Base-by-base conservation (phyloP, 2,113 vertebrate genomes). In the Callipepla californica region DNA sequence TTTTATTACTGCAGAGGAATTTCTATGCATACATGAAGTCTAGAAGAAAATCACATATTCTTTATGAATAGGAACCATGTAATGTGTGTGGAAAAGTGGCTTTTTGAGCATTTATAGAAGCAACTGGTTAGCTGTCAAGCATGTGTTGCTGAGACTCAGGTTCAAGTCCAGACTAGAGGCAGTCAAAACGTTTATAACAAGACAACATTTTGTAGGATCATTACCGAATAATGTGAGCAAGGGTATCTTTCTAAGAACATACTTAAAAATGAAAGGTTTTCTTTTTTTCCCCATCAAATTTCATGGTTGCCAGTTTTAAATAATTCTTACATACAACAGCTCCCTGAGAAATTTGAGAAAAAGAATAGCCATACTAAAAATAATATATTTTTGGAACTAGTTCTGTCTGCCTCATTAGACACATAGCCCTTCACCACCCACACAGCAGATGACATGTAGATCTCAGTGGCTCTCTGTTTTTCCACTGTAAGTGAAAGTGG, bases 351-450 rank as follows among this genome's bases (percentile, higher is more conserved):
- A 70, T 75, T 86, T 65, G 57, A 95, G 80, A 70, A 80, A 86
- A 90, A 61, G 65, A 53, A 57, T 26, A 94, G 85, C 76, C 92
- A 94, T 58, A 69, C 70, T 11, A 45, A 65, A 53, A 45, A 68
- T n/a, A 63, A 81, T 2, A 20, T 13, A 32, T 87, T 85, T 88
- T 74, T 93, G 88, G 90, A 95, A 92, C 55, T 84, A 76, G 90
- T 84, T 89, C n/a, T 15, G 1, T 36, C 87, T 0, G 30, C 36
- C 69, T 96, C 83, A 89, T 95, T 88, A 95, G 86, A 95, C 51
- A 76, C 18, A 7, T 7, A 92, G 82, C 66, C 83, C 32, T 53
- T 93, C 57, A 70, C 87, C 96, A 89, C 93, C 92, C 88, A 94
- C 95, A 42, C 90, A 89, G 9, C 94, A 95, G 92, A 68, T 53